These are phyloP conservation scores for Heliconius sara DNA, from an alignment of 2,888 invertebrate species.

Conservation along the genomic window DNA sequence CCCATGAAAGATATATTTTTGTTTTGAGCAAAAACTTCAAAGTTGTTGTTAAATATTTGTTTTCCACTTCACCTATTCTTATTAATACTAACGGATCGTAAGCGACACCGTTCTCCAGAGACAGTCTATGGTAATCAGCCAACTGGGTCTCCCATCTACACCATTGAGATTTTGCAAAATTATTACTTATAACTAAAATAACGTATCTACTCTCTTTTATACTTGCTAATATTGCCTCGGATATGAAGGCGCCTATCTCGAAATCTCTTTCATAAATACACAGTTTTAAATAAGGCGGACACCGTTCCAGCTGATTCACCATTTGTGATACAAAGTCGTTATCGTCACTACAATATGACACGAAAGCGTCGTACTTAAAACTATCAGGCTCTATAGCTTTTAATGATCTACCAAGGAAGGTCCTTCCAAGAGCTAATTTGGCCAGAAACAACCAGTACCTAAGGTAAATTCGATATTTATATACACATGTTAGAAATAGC, in stretches of 20 bases:
- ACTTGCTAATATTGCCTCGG: conserved; percentile 86
- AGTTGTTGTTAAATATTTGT: conserved; percentile 82
- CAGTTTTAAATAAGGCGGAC: conserved; percentile 84
- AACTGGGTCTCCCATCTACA: conserved; percentile 88
- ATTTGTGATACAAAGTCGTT: conserved; percentile 85
- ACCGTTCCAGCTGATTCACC: conserved; percentile 84
- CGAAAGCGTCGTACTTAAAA: conserved; percentile 85
- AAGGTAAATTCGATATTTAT: conserved; percentile 79
- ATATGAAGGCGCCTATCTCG: conserved; percentile 85
- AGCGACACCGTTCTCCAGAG: conserved; percentile 82
- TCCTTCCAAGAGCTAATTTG: conserved; percentile 79
- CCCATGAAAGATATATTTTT: conserved; percentile 86
- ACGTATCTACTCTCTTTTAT: conserved; percentile 86
- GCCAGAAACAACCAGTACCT: conserved; percentile 83
- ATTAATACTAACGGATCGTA: conserved; percentile 86
- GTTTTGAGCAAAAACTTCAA: conserved; percentile 86
- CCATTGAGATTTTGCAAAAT: conserved; percentile 89
- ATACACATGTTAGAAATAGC: conserved; percentile 59
- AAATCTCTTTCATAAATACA: conserved; percentile 89
- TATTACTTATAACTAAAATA: conserved; percentile 86
- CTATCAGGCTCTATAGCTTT: conserved; percentile 54
- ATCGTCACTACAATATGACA: conserved; percentile 85
- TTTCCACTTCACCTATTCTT: conserved; percentile 84
- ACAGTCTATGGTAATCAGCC: conserved; percentile 86
- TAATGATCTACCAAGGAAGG: conserved; percentile 60